Evolutionary conservation across 2,797 vertebrate species (phyloP), one percentile per base, ranked within the genome.

Genomic region (Monodelphis domestica): DNA sequence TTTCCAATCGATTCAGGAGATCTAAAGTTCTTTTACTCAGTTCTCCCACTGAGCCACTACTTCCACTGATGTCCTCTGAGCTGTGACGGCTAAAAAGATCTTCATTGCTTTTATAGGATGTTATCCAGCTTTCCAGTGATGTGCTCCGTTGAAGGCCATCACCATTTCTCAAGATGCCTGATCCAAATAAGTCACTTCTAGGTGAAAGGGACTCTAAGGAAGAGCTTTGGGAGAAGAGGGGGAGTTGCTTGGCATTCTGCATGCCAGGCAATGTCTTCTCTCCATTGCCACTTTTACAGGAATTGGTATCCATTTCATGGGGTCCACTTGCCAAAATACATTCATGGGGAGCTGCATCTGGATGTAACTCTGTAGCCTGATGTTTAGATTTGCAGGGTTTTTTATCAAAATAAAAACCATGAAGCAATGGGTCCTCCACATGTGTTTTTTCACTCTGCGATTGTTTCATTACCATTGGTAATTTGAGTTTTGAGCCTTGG

Each of bases 11-110:
- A 95, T 99, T 99, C 92, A 99, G 98, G 95, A 99, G 99, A 94
- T 99, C 99, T n/a, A 99, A 98, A 53, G 99, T 99, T 97, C 99
- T 99, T 95, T 99, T 99, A 97, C 99, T 99, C 94, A 99, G 98
- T 96, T 99, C 99, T 92, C 99, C 99, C 5, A 99, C 98, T 10
- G 98, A 98, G 95, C 98, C 98, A 91, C 98, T 98, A 90, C 98
- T 98, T 93, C 98, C 98, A 17, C 98, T 99, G 95, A 99, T 89
- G 88, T 99, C 99, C 59, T 98, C 98, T 21, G 99, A 99, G 92
- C 98, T 99, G 89, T 98, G 98, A 92, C 98, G 98, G 97, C 99
- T 99, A 91, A 99, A 99, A 54, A 98, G 98, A 87, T 98, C 99
- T 98, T 99, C 99, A 0, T 98, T 97, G 96, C 98, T 98, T 97